A percentile compares a stretch with the other conserved stretches of the same genome.
These are phyloP conservation scores for Proterorhinus semilunaris DNA, from an alignment of 2,113 vertebrate species.

Conservation along the genomic window DNA sequence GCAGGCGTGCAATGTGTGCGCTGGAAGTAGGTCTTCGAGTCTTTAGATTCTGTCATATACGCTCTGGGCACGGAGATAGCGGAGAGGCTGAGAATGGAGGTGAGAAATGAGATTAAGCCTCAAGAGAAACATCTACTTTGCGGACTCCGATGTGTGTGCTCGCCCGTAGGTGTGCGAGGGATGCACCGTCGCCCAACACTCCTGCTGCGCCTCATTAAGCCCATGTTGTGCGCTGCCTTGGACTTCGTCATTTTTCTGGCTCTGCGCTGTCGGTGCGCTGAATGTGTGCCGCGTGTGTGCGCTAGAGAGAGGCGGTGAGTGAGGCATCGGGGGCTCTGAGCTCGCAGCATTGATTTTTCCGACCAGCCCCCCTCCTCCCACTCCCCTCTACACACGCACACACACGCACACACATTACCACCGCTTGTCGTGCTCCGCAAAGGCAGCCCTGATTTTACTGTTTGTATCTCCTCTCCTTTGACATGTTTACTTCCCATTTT, in stretches of 20 bases:
- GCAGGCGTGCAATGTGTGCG: neutral
- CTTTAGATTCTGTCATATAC: constrained; percentile 17
- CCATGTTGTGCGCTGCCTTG: constrained; percentile 66
- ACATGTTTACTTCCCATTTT: constrained; percentile 4
- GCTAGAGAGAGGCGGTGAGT: neutral
- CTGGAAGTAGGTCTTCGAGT: constrained; percentile 33
- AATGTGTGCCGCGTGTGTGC: constrained; percentile 22
- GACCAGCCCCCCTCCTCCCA: constrained; percentile 45
- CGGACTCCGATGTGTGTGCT: constrained; percentile 4
- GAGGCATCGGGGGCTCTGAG: constrained; percentile 29
- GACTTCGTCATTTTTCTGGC: constrained; percentile 68
- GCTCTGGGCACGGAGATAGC: constrained; percentile 27
- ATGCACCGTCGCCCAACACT: constrained; percentile 41
- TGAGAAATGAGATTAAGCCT: constrained; percentile 58
- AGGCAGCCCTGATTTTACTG: constrained; percentile 59
- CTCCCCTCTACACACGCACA: neutral
- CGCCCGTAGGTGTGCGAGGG: constrained; percentile 51
- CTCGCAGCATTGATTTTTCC: constrained; percentile 72
- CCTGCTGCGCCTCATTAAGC: constrained; percentile 78
- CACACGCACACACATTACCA: constrained; percentile 6
- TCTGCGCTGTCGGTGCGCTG: constrained; percentile 34
- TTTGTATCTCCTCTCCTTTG: constrained; percentile 49
- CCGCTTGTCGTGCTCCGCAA: constrained; percentile 47
- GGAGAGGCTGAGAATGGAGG: constrained; percentile 28
- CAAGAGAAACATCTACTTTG: constrained; percentile 38